These are phyloP conservation scores for Montipora sp. DNA, from an alignment of 64 coral and sea anemone genomes.

Conservation along the genomic window DNA sequence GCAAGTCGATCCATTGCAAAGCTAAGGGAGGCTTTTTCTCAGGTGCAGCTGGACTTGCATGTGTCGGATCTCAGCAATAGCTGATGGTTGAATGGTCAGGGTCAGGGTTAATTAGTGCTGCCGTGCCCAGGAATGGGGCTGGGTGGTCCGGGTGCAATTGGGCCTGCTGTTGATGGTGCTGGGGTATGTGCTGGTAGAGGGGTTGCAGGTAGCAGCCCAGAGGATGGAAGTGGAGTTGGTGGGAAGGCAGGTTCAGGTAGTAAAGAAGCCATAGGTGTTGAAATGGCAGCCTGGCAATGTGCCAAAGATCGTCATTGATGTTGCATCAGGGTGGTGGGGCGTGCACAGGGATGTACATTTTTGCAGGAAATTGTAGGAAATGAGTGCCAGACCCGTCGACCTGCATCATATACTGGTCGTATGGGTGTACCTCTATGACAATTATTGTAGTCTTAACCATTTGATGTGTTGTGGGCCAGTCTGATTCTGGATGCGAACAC, in stretches of 20 bases:
- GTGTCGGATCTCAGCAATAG: too few relatives aligned
- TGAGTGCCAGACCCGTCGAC: conserved; percentile 35
- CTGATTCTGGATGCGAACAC: conserved; percentile 31
- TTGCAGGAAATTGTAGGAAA: conserved; percentile 12
- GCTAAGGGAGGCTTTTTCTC: too few relatives aligned
- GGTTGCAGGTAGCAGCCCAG: too few relatives aligned
- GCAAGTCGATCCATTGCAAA: too few relatives aligned
- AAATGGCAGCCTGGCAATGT: background rate
- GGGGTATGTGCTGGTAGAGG: too few relatives aligned
- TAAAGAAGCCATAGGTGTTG: background rate
- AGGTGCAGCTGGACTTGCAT: too few relatives aligned
- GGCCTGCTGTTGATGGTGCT: too few relatives aligned
- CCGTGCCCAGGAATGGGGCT: too few relatives aligned
- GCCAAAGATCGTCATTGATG: conserved; percentile 26
- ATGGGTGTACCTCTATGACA: conserved; percentile 20
- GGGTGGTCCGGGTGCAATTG: too few relatives aligned
- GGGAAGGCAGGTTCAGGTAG: background rate
- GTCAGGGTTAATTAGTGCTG: too few relatives aligned
- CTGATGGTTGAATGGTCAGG: too few relatives aligned
- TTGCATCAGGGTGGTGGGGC: background rate
- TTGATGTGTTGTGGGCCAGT: conserved; percentile 18
- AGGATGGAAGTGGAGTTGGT: too few relatives aligned
- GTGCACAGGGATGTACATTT: conserved; percentile 50
- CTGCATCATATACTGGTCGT: conserved; percentile 26
- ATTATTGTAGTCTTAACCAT: conserved; percentile 10